Conservation (phyloP, 1,140 invertebrate species). For the Riptortus pedestris region DNA sequence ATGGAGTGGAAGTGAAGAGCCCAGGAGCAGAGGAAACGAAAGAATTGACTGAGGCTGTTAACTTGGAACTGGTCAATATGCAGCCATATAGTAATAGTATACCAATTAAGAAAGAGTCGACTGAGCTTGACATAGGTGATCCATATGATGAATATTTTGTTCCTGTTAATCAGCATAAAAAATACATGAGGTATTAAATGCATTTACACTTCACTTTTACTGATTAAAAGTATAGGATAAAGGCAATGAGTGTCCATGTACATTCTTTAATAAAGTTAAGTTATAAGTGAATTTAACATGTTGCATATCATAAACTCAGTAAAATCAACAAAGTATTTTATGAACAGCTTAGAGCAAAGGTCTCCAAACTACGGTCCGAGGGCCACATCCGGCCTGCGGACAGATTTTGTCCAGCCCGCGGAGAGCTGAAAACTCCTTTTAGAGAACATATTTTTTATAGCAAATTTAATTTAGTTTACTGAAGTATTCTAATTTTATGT, state of each 20-base stretch:
- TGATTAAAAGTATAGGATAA: neutral
- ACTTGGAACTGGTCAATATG: constrained; percentile 66
- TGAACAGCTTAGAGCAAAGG: no score
- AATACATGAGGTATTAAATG: constrained; percentile 61
- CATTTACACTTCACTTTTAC: no score
- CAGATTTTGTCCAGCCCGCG: no score
- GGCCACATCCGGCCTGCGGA: no score
- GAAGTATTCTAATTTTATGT: no score
- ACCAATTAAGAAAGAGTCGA: constrained; percentile 48
- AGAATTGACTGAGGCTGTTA: constrained; percentile 57
- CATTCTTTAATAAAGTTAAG: neutral
- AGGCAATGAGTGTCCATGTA: neutral
- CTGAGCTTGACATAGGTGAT: constrained; percentile 57
- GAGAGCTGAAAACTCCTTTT: no score
- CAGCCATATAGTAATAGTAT: constrained; percentile 45
- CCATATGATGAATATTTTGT: constrained; percentile 74
- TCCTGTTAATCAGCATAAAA: constrained; percentile 69
- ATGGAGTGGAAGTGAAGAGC: neutral
- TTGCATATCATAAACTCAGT: no score
- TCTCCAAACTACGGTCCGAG: no score
- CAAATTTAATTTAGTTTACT: no score
- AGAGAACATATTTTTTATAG: no score
- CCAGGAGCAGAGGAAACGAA: constrained; percentile 1
- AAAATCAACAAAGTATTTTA: no score
- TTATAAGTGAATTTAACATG: neutral